Conservation (phyloP, 2,797 vertebrate genomes). For the Triplophysa bombifrons region DNA sequence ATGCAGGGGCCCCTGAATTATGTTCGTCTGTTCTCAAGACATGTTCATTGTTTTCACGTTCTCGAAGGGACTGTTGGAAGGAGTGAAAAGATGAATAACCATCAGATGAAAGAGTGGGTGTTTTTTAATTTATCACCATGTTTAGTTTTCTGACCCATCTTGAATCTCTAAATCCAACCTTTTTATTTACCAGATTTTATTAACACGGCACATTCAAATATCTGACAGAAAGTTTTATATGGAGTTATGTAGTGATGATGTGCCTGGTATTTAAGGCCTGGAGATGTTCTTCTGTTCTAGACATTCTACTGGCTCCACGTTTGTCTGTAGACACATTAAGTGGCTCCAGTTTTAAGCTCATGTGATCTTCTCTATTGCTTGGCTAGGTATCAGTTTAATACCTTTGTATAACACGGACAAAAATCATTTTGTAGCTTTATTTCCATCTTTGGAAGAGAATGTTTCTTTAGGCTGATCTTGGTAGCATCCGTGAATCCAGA, state of each 20-base stretch:
- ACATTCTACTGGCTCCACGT: slow-evolving; percentile 8
- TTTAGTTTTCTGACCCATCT: slow-evolving; percentile 38
- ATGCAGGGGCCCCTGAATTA: slow-evolving; percentile 36
- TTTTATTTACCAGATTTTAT: slow-evolving; percentile 20
- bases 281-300: background rate
- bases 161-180: slow-evolving; percentile 38
- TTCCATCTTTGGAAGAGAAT: slow-evolving; percentile 12
- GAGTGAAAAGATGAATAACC: slow-evolving; percentile 49
- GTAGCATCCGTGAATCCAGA: background rate
- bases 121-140: slow-evolving; percentile 22
- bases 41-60: slow-evolving; percentile 46
- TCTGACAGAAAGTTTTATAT: slow-evolving; percentile 33
- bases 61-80: slow-evolving; percentile 38
- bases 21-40: slow-evolving; percentile 40
- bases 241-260: background rate
- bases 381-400: slow-evolving; percentile 28
- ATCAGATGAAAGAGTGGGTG: slow-evolving; percentile 33
- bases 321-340: slow-evolving; percentile 15
- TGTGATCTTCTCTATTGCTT: slow-evolving; percentile 37
- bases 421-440: background rate
- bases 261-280: slow-evolving; percentile 24
- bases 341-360: slow-evolving; percentile 27
- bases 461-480: slow-evolving; percentile 20
- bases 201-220: slow-evolving; percentile 22
- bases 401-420: slow-evolving; percentile 2